phyloP scores from a whole-genome alignment of 2,888 invertebrate species.

The Noctua janthina region DNA sequence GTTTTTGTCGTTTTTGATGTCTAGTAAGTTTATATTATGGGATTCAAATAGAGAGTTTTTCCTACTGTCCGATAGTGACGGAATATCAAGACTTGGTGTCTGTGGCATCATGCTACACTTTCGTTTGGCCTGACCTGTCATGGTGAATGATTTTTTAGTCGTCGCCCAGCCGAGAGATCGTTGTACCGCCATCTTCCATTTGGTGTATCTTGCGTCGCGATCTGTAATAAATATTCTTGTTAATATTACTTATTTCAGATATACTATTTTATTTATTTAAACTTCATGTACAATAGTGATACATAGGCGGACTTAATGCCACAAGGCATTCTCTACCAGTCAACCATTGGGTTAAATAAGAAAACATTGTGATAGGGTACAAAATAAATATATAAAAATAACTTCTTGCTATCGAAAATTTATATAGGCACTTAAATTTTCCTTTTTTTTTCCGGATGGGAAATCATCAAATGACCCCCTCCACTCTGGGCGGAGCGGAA shows the following conservation, averaged over 20 bases:
- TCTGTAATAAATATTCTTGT: constrained; percentile 86
- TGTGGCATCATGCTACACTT: constrained; percentile 78
- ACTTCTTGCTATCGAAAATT: no score
- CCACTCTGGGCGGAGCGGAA: no score
- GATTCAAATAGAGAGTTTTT: constrained; percentile 73
- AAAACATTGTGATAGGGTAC: no score
- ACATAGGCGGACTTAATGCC: no score
- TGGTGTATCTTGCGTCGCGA: constrained; percentile 95
- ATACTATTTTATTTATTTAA: neutral
- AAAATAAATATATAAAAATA: no score
- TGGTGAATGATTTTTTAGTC: constrained; percentile 92
- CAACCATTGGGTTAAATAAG: no score
- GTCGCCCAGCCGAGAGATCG: constrained; percentile 97
- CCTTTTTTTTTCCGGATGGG: no score
- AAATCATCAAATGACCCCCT: no score
- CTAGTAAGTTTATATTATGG: constrained; percentile 60
- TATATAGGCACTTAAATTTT: no score
- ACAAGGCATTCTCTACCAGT: no score
- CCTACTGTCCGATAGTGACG: constrained; percentile 71
- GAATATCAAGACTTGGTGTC: constrained; percentile 70
- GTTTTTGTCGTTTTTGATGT: constrained; percentile 66
- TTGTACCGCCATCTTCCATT: constrained; percentile 99
- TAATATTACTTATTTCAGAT: neutral
- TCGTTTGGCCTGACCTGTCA: constrained; percentile 93
- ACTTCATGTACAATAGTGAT: no score